These are phyloP conservation scores for Euthynnus affinis DNA, from an alignment of 2,797 vertebrate genomes.

Conservation along the genomic window DNA sequence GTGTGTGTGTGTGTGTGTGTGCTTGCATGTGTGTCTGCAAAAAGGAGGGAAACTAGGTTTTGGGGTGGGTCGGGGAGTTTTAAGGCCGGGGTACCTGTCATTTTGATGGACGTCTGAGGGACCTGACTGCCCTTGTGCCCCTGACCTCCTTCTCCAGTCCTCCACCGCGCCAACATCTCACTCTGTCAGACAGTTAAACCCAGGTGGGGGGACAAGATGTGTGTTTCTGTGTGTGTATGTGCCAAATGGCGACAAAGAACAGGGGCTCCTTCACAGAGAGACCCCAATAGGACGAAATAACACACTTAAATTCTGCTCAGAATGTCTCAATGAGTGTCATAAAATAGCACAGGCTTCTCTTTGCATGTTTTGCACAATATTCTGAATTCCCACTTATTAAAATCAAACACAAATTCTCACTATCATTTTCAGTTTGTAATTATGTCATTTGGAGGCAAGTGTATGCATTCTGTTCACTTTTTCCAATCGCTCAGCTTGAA, in stretches of 20 bases:
- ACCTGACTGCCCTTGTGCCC: slow-evolving; percentile 82
- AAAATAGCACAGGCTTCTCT: slow-evolving; percentile 39
- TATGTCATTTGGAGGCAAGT: slow-evolving; percentile 65
- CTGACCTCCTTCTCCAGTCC: slow-evolving; percentile 80
- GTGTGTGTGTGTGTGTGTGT: slow-evolving; percentile 21
- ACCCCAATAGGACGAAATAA: slow-evolving; percentile 72
- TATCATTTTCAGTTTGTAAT: slow-evolving; percentile 64
- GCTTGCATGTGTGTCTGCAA: slow-evolving; percentile 53
- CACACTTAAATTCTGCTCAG: slow-evolving; percentile 70
- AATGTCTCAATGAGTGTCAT: slow-evolving; percentile 47
- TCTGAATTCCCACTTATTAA: slow-evolving; percentile 31
- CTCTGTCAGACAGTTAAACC: slow-evolving; percentile 82
- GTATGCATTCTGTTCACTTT: slow-evolving; percentile 57
- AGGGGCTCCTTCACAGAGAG: slow-evolving; percentile 71
- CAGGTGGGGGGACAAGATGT: slow-evolving; percentile 71
- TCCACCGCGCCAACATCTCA: slow-evolving; percentile 78
- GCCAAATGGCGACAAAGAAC: slow-evolving; percentile 74
- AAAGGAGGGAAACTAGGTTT: slow-evolving; percentile 73
- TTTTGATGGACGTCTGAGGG: slow-evolving; percentile 85
- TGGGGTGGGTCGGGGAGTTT: slow-evolving; percentile 78
- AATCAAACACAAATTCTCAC: slow-evolving; percentile 44
- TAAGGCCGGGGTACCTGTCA: slow-evolving; percentile 83
- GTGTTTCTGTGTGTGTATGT: slow-evolving; percentile 50
- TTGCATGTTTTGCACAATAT: slow-evolving; percentile 40
- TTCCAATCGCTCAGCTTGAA: slow-evolving; percentile 68